phyloP scores from a whole-genome alignment of 2,113 vertebrate species.

The Gallinago undulata region DNA sequence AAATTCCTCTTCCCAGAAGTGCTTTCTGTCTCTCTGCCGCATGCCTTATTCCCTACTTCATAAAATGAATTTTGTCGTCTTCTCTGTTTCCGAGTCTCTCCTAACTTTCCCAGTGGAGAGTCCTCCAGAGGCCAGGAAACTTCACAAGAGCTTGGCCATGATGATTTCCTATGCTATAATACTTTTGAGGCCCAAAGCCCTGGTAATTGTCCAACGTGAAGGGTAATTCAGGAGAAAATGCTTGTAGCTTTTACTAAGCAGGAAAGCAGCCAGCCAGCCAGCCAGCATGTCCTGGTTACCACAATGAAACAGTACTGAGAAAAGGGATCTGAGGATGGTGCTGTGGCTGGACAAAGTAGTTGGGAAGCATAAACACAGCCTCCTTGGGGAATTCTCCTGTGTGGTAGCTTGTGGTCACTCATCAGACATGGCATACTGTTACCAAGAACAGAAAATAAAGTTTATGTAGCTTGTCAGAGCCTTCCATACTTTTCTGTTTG shows the following conservation, averaged over 20 bases:
- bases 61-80: background rate
- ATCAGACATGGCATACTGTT: background rate
- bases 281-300: background rate
- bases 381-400: background rate
- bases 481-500: background rate
- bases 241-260: background rate
- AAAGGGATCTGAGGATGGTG: background rate
- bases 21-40: background rate
- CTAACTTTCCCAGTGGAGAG: background rate
- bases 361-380: background rate
- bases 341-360: background rate
- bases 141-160: background rate
- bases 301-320: background rate
- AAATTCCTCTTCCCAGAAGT: background rate
- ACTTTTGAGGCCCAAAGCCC: background rate
- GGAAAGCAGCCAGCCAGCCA: background rate
- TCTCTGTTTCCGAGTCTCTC: background rate
- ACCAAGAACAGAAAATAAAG: background rate
- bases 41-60: background rate
- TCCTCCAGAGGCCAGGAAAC: constrained; percentile 29
- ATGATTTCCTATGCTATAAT: background rate
- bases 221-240: constrained; percentile 7
- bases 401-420: background rate
- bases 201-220: background rate
- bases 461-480: background rate